Evolutionary conservation across 1,140 invertebrate genomes (phyloP).

Genomic region (Panagrolaimus sp.): DNA sequence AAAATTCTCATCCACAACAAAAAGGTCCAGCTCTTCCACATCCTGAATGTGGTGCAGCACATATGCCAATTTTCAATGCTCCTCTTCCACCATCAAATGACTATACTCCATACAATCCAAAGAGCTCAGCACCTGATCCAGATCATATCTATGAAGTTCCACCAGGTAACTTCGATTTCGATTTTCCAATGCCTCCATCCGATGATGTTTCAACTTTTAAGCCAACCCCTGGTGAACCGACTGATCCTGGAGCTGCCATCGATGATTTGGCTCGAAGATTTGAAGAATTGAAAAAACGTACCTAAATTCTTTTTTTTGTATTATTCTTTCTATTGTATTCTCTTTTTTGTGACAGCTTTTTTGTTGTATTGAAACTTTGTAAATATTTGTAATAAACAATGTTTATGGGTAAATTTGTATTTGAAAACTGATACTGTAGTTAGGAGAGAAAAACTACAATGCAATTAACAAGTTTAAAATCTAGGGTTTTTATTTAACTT

Average conservation of each 20-base stretch:
- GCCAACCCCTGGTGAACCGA: constrained; percentile 1
- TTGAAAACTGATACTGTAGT: too few species aligned
- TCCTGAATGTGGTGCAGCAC: constrained; percentile 4
- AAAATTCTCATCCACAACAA: neutral
- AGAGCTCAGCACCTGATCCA: neutral
- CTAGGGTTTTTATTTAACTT: too few species aligned
- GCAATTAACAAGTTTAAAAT: too few species aligned
- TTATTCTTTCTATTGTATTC: too few species aligned
- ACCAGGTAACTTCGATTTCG: constrained; percentile 18
- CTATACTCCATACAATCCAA: constrained; percentile 20
- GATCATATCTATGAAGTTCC: constrained; percentile 48
- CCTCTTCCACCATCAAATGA: constrained; percentile 21
- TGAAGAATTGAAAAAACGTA: constrained; percentile 38
- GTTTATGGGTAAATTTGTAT: too few species aligned
- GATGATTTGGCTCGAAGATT: constrained; percentile 37
- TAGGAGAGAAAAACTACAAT: too few species aligned
- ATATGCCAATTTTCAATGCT: constrained; percentile 1
- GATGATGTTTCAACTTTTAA: constrained; percentile 15
- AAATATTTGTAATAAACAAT: too few species aligned
- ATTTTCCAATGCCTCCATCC: constrained; percentile 50
- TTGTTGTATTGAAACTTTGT: too few species aligned
- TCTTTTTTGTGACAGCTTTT: too few species aligned
- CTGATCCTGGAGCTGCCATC: constrained; percentile 20
- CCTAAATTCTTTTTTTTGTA: neutral
- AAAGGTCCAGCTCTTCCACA: constrained; percentile 12